phyloP scores from a whole-genome alignment of 2,797 vertebrate genomes.

The Oreochromis grahami region DNA sequence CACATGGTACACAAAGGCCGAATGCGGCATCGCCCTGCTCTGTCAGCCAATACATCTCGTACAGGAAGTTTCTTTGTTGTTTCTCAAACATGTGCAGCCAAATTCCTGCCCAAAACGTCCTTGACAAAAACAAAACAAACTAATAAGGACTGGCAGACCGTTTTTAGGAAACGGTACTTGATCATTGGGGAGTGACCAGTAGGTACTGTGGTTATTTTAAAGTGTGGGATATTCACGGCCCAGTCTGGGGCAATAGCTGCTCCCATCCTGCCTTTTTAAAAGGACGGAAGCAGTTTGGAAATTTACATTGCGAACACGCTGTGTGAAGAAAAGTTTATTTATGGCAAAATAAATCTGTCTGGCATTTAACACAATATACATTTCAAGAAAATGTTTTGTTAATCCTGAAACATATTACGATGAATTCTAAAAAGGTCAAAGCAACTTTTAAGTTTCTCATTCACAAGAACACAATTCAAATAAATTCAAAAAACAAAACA shows the following conservation, averaged over 20 bases:
- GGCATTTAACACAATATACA: constrained; percentile 1
- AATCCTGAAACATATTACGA: neutral
- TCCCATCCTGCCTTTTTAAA: constrained; percentile 77
- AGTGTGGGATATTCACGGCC: constrained; percentile 56
- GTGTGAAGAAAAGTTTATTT: constrained; percentile 39
- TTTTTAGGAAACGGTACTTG: constrained; percentile 19
- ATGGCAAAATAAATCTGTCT: neutral
- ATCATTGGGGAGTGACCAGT: constrained; percentile 6
- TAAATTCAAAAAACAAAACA: neutral
- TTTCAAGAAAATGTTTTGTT: neutral
- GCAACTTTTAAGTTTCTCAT: neutral
- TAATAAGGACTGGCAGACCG: neutral
- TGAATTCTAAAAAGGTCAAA: neutral
- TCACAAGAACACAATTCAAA: neutral
- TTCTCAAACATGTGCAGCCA: constrained; percentile 21
- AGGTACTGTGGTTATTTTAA: constrained; percentile 52
- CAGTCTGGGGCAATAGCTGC: constrained; percentile 56
- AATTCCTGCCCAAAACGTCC: constrained; percentile 49
- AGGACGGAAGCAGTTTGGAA: constrained; percentile 59
- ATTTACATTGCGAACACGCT: constrained; percentile 12
- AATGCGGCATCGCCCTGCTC: neutral
- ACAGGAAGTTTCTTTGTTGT: constrained; percentile 62
- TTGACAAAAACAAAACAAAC: constrained; percentile 42
- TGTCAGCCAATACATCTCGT: constrained; percentile 28
- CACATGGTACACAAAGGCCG: constrained; percentile 29